A percentile compares a stretch with the other conserved stretches of the same genome.
These are phyloP conservation scores for Hepsetus odoe DNA, from an alignment of 2,113 vertebrate genomes.

Conservation along the genomic window DNA sequence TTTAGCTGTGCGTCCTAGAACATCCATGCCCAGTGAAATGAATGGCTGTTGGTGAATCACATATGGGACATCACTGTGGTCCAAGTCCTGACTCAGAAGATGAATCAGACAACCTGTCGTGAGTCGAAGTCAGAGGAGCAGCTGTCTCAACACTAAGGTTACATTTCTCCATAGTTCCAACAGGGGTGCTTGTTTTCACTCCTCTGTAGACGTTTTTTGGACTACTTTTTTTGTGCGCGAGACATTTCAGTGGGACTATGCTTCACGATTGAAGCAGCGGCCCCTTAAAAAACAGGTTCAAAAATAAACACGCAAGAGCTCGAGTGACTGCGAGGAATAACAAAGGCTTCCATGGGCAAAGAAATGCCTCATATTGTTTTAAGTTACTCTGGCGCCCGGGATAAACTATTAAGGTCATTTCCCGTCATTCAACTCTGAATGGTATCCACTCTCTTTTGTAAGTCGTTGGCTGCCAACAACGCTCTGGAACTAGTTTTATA, in stretches of 20 bases:
- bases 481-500: conserved; percentile 36
- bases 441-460: conserved; percentile 69
- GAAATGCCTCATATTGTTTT: conserved; percentile 46
- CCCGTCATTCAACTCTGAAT: conserved; percentile 74
- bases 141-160: conserved; percentile 77
- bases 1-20: conserved; percentile 32
- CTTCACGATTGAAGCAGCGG: conserved; percentile 46
- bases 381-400: conserved; percentile 52
- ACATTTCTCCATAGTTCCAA: conserved; percentile 32
- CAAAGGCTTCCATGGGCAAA: conserved; percentile 30
- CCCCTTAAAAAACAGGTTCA: conserved; percentile 32
- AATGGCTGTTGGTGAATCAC: conserved; percentile 60
- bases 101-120: conserved; percentile 75
- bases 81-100: conserved; percentile 72
- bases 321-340: conserved; percentile 38
- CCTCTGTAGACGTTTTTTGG: conserved; percentile 37
- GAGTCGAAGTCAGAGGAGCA: conserved; percentile 73
- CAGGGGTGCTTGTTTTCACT: conserved; percentile 53
- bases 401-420: conserved; percentile 67
- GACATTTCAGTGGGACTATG: conserved; percentile 47
- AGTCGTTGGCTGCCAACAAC: conserved; percentile 62
- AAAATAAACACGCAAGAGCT: conserved; percentile 50
- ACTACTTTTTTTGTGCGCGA: conserved; percentile 32
- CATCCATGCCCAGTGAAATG: conserved; percentile 29
- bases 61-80: conserved; percentile 29